A percentile compares a stretch with the other conserved stretches of the same genome.
Conservation (phyloP, 1,140 invertebrate species). For the Pomacea maculata region DNA sequence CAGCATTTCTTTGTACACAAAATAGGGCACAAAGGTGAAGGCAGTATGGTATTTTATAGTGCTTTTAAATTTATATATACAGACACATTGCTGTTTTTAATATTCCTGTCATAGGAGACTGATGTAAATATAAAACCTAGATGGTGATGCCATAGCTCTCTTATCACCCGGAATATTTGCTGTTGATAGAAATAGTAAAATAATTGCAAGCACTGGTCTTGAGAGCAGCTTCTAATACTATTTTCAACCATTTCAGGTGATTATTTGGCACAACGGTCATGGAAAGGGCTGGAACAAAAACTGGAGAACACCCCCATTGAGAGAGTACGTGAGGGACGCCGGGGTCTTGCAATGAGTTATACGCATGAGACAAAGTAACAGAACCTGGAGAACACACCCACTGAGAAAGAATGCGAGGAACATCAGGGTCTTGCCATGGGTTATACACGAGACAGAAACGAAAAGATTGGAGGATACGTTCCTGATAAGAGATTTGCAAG, state of each 20-base stretch:
- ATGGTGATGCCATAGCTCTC: too few species aligned
- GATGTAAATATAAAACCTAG: too few species aligned
- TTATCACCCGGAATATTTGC: not conserved
- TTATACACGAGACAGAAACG: too few species aligned
- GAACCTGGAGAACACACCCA: not conserved
- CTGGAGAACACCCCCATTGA: slow-evolving; percentile 62
- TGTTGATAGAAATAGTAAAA: not conserved
- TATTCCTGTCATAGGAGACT: too few species aligned
- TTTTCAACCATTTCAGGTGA: slow-evolving; percentile 46
- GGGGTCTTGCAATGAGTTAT: slow-evolving; percentile 64
- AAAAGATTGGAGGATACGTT: too few species aligned
- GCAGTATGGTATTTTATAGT: not conserved
- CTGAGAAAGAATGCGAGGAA: too few species aligned
- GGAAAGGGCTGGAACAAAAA: slow-evolving; percentile 65
- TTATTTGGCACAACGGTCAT: slow-evolving; percentile 54
- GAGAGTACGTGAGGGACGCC: slow-evolving; percentile 57
- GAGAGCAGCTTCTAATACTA: not conserved
- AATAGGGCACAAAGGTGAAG: not conserved
- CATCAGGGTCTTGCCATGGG: too few species aligned
- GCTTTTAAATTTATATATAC: not conserved
- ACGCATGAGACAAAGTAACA: slow-evolving; percentile 45
- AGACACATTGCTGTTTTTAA: not conserved
- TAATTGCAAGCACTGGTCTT: not conserved
- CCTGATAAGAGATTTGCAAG: too few species aligned
- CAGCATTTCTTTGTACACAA: not conserved